These are phyloP conservation scores for Leucoraja ocellata DNA, from an alignment of 2,797 vertebrate genomes.

Conservation along the genomic window DNA sequence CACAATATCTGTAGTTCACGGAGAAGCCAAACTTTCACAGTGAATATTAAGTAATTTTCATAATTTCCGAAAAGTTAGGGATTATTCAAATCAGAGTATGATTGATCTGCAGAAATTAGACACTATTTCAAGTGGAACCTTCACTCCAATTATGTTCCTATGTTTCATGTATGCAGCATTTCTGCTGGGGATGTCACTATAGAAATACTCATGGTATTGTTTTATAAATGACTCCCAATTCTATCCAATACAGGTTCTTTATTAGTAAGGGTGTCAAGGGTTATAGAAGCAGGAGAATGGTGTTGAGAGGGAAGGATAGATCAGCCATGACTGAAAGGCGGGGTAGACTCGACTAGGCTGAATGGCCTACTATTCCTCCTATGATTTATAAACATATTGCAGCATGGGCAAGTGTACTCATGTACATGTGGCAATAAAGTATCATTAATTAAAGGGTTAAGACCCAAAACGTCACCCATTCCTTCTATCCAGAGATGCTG, in stretches of 20 bases:
- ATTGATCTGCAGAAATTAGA: neutral
- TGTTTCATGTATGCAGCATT: neutral
- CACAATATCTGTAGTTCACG: neutral
- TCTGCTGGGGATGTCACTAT: neutral
- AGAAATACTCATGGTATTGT: neutral
- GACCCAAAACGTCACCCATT: too few species aligned
- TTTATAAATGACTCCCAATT: neutral
- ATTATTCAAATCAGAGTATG: neutral
- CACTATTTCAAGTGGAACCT: neutral
- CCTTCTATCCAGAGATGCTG: too few species aligned
- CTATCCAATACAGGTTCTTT: neutral
- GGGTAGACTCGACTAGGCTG: too few species aligned
- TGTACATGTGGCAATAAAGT: too few species aligned
- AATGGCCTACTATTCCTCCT: too few species aligned
- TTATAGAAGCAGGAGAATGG: too few species aligned
- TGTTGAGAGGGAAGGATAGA: too few species aligned
- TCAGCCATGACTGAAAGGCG: too few species aligned
- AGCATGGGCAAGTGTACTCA: too few species aligned
- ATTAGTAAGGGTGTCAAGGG: too few species aligned
- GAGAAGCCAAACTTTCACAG: neutral
- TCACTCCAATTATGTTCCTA: neutral
- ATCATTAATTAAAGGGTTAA: too few species aligned
- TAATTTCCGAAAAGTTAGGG: neutral
- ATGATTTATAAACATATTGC: too few species aligned
- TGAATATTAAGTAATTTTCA: neutral